Evolutionary conservation across 2,113 vertebrate species (phyloP).

Genomic region (Bungarus multicinctus): DNA sequence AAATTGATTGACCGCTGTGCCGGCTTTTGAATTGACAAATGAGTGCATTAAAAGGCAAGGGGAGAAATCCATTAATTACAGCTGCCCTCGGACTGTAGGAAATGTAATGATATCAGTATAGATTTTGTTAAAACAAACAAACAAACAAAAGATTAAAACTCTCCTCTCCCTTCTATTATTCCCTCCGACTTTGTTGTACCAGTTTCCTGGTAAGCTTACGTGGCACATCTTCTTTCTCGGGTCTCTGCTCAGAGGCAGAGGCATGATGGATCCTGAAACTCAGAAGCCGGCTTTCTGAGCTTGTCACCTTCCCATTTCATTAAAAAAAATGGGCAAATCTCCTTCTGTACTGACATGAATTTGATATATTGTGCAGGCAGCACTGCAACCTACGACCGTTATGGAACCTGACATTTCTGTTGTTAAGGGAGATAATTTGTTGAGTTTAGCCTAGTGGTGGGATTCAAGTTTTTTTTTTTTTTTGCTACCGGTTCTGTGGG

Average conservation of each 20-base stretch:
- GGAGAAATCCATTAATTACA: conserved; percentile 83
- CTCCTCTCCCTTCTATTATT: accelerated
- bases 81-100: conserved; percentile 73
- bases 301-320: neutral
- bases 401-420: too few species aligned
- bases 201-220: conserved; percentile 65
- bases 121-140: conserved; percentile 77
- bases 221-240: conserved; percentile 60
- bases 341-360: neutral
- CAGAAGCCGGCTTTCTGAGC: conserved; percentile 39
- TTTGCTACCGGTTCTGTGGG: too few species aligned
- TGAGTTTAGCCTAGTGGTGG: too few species aligned
- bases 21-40: conserved; percentile 82
- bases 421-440: too few species aligned
- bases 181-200: conserved; percentile 46
- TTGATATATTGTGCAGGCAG: too few species aligned
- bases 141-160: neutral
- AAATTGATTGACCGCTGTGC: conserved; percentile 77
- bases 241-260: conserved; percentile 54
- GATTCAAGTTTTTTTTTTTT: too few species aligned
- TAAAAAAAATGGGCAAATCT: neutral
- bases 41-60: conserved; percentile 75
- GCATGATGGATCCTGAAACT: conserved; percentile 54
- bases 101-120: conserved; percentile 81
- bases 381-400: too few species aligned